Base-by-base conservation (phyloP, 2,888 invertebrate species). In the Kryphioiulus occultus region DNA sequence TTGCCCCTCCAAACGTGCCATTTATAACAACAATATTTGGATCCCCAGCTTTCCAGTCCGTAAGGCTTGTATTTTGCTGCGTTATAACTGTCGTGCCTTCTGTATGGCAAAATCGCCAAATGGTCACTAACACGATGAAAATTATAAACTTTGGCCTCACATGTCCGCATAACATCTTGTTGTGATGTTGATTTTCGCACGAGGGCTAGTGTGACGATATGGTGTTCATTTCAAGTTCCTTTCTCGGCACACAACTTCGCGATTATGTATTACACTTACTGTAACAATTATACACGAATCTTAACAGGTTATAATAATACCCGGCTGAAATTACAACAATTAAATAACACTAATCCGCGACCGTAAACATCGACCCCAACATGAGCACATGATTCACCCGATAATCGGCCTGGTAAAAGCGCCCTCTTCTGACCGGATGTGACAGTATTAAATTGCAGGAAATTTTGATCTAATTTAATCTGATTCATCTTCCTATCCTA, bases 11-110 rank as follows among this genome's bases (percentile, higher is more conserved):
- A 26, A 87, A 87, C 2, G 68, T 82, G 5, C 87, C 87, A n/a
- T 87, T 42, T 30, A 78, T 78, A 30, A 35, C 83, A 35, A 19
- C 35, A 35, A 86, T 83, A 35, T 83, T 83, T 83, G 83, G 83
- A 30, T 83, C 83, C 17, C 30, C 19, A 19, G 30, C 83, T 17
- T 30, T 30, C 17, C 0, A 26, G 30, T 35, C 3, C 15, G n/a
- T n/a, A 2, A 53, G 53, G 53, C 53, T n/a, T 53, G n/a, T n/a
- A 53, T 53, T n/a, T 15, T 19, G 53, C 0, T 12, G n/a, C 5
- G 2, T 15, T 5, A 53, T 9, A 53, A n/a, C n/a, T n/a, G 53
- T n/a, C n/a, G 53, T 15, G 53, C n/a, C n/a, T n/a, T 53, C 53
- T n/a, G 53, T 4, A n/a, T n/a, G 53, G n/a, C 53, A 53, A n/a